Evolutionary conservation across 2,888 invertebrate species (phyloP).

Genomic region (Leptopilina syphax): DNA sequence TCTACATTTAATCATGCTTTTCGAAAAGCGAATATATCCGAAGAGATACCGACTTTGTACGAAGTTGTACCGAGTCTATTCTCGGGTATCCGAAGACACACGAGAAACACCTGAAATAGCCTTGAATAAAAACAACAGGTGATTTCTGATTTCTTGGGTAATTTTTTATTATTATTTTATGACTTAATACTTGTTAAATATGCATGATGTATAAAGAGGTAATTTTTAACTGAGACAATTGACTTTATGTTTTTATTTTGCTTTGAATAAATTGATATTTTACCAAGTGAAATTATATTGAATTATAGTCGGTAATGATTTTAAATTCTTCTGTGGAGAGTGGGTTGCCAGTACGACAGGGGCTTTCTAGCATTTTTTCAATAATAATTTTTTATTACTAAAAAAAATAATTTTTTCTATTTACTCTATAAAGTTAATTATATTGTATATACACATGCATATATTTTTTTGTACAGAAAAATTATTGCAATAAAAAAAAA

Average conservation of each 20-base stretch:
- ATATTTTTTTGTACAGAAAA: no score
- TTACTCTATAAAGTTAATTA: no score
- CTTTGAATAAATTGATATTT: no score
- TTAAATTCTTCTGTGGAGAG: no score
- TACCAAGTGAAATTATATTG: no score
- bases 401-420: no score
- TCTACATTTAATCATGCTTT: constrained; percentile 19
- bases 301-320: no score
- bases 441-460: no score
- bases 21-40: constrained; percentile 7
- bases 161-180: constrained; percentile 1
- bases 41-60: neutral
- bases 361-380: no score
- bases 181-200: neutral
- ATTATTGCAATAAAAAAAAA: no score
- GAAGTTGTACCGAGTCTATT: neutral
- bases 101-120: neutral
- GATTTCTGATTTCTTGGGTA: neutral
- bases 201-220: neutral
- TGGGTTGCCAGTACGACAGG: no score
- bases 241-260: neutral
- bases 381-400: no score
- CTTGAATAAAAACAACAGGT: constrained; percentile 31
- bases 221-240: neutral
- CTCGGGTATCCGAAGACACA: neutral